Conservation (phyloP, 2,888 invertebrate species). For the Ditylenchus weischeri region DNA sequence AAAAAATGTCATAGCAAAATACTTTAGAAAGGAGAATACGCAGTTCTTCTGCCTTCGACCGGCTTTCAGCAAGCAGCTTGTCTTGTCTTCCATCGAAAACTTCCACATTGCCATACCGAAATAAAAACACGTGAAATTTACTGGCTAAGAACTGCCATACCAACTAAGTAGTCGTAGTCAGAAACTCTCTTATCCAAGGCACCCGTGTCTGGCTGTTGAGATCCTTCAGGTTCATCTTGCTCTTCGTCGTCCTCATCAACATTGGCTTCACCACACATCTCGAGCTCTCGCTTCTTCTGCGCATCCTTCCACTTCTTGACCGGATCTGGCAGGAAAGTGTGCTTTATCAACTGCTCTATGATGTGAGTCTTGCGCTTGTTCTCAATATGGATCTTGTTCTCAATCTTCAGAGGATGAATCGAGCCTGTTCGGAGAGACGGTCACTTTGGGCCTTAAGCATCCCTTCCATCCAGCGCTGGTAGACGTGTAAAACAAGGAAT, state of each 20-base stretch:
- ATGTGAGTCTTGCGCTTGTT: slow-evolving; percentile 88
- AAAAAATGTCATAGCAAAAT: too few relatives aligned
- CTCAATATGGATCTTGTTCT: slow-evolving; percentile 74
- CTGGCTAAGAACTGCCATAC: slow-evolving; percentile 59
- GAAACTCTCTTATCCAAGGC: slow-evolving; percentile 31
- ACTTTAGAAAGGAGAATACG: slow-evolving; percentile 64
- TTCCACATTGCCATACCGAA: slow-evolving; percentile 66
- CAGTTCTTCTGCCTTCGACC: slow-evolving; percentile 60
- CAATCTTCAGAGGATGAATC: slow-evolving; percentile 91
- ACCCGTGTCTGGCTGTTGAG: neutral
- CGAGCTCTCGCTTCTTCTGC: slow-evolving; percentile 62
- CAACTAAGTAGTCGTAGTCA: slow-evolving; percentile 89
- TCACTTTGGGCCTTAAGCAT: slow-evolving; percentile 83
- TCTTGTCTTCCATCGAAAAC: slow-evolving; percentile 58
- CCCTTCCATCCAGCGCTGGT: slow-evolving; percentile 75
- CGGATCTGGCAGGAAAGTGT: slow-evolving; percentile 70
- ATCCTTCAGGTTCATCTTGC: slow-evolving; percentile 37
- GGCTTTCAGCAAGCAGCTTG: slow-evolving; percentile 50
- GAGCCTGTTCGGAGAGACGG: slow-evolving; percentile 78
- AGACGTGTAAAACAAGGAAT: too few relatives aligned
- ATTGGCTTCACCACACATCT: slow-evolving; percentile 49
- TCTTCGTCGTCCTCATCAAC: slow-evolving; percentile 63
- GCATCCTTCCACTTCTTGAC: slow-evolving; percentile 70
- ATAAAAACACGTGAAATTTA: too few relatives aligned
- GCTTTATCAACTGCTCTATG: slow-evolving; percentile 77